A percentile compares a stretch with the other conserved stretches of the same genome.
These are phyloP conservation scores for Hypotaenidia philippensis DNA, from an alignment of 2,797 vertebrate genomes.

Conservation along the genomic window DNA sequence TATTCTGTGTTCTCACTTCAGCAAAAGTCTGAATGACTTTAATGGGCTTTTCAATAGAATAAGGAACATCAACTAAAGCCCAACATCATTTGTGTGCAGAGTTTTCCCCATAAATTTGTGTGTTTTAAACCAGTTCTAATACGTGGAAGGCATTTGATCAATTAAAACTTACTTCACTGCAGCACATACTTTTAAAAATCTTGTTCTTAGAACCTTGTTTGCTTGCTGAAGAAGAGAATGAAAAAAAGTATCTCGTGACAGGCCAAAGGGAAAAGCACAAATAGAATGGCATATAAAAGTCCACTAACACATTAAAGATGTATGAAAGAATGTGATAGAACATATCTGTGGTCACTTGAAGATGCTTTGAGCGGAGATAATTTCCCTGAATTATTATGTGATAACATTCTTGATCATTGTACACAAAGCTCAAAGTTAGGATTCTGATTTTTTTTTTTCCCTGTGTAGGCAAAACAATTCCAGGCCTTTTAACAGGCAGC, in stretches of 20 bases:
- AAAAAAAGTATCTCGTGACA: neutral
- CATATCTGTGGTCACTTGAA: constrained; percentile 54
- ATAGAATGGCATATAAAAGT: constrained; percentile 39
- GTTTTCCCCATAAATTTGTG: neutral
- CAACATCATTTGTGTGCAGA: neutral
- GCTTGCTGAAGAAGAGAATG: neutral
- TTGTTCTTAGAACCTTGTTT: constrained; percentile 12
- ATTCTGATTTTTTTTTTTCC: neutral
- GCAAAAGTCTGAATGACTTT: neutral
- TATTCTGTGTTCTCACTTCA: constrained; percentile 1
- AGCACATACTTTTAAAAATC: constrained; percentile 1
- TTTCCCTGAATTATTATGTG: constrained; percentile 63
- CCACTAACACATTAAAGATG: constrained; percentile 61
- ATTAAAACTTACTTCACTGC: neutral
- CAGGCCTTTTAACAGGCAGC: neutral
- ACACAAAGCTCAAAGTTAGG: constrained; percentile 22
- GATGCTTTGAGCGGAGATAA: constrained; percentile 41
- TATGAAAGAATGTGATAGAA: constrained; percentile 27
- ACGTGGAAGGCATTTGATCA: neutral
- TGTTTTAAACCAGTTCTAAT: neutral
- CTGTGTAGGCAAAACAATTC: neutral
- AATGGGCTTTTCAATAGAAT: neutral
- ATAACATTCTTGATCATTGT: constrained; percentile 50
- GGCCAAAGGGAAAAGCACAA: constrained; percentile 23
- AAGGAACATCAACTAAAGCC: constrained; percentile 10